Conservation (phyloP, 2,888 invertebrate genomes). For the Protophormia terraenovae region DNA sequence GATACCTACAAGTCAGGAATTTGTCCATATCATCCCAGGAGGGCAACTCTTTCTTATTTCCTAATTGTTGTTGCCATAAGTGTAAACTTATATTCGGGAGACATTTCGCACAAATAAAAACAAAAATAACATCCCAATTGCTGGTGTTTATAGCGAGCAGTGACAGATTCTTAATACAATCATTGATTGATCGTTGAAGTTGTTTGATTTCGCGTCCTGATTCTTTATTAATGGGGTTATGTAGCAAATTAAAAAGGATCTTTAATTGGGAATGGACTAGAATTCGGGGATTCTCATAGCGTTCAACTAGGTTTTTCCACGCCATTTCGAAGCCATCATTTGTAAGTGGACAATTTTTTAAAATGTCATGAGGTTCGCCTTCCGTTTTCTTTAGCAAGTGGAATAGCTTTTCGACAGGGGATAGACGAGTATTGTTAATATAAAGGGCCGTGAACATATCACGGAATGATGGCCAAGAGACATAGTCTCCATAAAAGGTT, state of each 20-base stretch:
- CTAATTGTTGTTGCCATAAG: not conserved
- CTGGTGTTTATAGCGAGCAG: not conserved
- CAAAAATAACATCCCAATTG: not conserved
- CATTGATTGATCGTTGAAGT: not conserved
- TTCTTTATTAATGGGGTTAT: not conserved
- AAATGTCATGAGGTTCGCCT: not conserved
- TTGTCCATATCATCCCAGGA: not conserved
- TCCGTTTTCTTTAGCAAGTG: not conserved
- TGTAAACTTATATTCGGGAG: not conserved
- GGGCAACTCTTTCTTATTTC: not conserved
- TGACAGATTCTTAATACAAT: not conserved
- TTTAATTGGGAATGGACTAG: not conserved
- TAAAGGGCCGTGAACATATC: conserved; percentile 24
- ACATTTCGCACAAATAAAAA: not conserved
- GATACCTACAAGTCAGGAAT: not conserved
- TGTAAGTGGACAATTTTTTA: not conserved
- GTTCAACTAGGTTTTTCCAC: not conserved
- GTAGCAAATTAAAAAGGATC: not conserved
- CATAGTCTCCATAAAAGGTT: conserved; percentile 4
- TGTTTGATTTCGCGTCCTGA: not conserved
- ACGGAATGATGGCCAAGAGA: conserved; percentile 20
- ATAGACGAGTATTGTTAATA: not conserved
- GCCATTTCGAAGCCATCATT: not conserved
- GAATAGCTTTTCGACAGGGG: not conserved
- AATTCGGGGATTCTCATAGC: not conserved